Percentiles rank a stretch among this genome's conserved stretches.
Evolutionary conservation across 2,113 vertebrate genomes (phyloP).

Genomic region (Monopterus albus): DNA sequence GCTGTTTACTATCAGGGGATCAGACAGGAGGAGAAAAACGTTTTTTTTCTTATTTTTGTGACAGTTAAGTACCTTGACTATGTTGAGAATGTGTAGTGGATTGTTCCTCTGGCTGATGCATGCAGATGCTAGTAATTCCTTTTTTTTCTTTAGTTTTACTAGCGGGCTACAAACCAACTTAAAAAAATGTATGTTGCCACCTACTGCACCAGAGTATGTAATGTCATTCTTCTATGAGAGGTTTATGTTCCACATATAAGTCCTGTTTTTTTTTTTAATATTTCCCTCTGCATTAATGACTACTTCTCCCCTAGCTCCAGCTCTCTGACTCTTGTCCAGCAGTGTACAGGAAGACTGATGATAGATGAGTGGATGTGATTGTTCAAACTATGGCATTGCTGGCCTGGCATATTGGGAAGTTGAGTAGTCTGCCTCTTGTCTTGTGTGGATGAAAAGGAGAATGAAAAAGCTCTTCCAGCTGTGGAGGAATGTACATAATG

Average conservation of each 20-base stretch:
- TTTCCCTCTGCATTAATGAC: no score
- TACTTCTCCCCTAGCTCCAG: no score
- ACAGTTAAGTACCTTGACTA: slow-evolving; percentile 9
- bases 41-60: slow-evolving; percentile 25
- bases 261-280: no score
- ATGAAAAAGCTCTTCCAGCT: slow-evolving; percentile 22
- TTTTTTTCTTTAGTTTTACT: no score
- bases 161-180: no score
- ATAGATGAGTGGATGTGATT: no score
- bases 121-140: no score
- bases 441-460: background rate
- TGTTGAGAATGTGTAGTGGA: slow-evolving; percentile 8
- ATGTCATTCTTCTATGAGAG: no score
- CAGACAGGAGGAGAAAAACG: background rate
- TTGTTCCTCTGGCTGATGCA: slow-evolving; percentile 13
- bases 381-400: slow-evolving; percentile 22
- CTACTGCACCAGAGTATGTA: no score
- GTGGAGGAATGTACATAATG: slow-evolving; percentile 27
- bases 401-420: slow-evolving; percentile 45
- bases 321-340: slow-evolving; percentile 24
- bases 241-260: no score
- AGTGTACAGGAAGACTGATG: slow-evolving; percentile 22
- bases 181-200: no score
- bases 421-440: no score
- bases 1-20: slow-evolving; percentile 23